Percentiles rank a stretch among this genome's conserved stretches.
Evolutionary conservation across 2,888 invertebrate genomes (phyloP).

Genomic region (Drosophila birchii): DNA sequence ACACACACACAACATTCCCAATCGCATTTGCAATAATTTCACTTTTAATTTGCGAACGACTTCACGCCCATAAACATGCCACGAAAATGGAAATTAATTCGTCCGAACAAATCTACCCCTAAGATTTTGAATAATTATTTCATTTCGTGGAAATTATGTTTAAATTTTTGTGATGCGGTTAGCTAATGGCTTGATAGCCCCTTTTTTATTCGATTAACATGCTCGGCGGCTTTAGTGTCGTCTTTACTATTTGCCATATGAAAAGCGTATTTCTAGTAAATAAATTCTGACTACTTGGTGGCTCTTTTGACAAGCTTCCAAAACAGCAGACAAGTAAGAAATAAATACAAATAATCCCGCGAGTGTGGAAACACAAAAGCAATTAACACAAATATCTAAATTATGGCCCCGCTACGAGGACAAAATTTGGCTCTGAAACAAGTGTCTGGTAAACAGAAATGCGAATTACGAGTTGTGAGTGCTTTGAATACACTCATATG

Average conservation of each 20-base stretch:
- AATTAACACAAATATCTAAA: conserved; percentile 50
- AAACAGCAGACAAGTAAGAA: conserved; percentile 16
- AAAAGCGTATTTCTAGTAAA: conserved; percentile 16
- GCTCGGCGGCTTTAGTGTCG: conserved; percentile 5
- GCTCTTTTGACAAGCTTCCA: conserved; percentile 52
- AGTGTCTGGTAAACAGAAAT: conserved; percentile 25
- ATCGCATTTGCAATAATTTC: conserved; percentile 27
- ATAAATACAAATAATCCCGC: conserved; percentile 31
- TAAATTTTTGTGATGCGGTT: conserved; percentile 15
- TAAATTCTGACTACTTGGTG: conserved; percentile 15
- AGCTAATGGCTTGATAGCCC: conserved; percentile 30
- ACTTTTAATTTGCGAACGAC: conserved; percentile 30
- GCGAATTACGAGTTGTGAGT: conserved; percentile 18
- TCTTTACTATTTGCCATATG: background rate
- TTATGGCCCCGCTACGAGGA: conserved; percentile 18
- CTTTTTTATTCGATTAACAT: conserved; percentile 23
- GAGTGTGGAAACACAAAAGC: conserved; percentile 44
- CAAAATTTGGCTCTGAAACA: conserved; percentile 6
- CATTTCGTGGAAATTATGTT: conserved; percentile 4
- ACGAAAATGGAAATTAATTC: conserved; percentile 22
- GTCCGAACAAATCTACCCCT: conserved; percentile 11
- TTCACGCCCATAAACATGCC: conserved; percentile 34
- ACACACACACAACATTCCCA: conserved; percentile 3
- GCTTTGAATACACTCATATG: conserved; percentile 24
- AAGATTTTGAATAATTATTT: conserved; percentile 15